Conservation (phyloP, 1,140 invertebrate species). For the Drosophila ercepeae region DNA sequence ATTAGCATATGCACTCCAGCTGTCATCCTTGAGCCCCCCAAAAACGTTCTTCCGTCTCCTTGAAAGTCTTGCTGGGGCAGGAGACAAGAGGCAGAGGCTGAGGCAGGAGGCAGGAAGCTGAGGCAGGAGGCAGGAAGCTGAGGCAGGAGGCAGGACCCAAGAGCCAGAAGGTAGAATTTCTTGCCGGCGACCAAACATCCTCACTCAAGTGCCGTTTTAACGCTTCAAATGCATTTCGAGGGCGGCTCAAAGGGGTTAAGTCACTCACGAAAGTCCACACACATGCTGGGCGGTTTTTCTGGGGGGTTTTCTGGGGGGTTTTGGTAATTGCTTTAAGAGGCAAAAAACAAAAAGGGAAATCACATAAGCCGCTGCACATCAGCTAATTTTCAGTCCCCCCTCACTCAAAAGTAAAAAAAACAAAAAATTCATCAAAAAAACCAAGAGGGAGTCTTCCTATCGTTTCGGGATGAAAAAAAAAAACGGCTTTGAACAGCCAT, state of each 20-base stretch:
- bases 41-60: not conserved
- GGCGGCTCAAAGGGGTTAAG: constrained; percentile 49
- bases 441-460: not conserved
- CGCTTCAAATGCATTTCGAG: constrained; percentile 72
- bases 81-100: not conserved
- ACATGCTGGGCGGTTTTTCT: constrained; percentile 4
- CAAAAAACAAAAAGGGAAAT: constrained; percentile 27
- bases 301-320: not conserved
- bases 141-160: too few relatives aligned
- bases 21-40: not conserved
- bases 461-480: constrained; percentile 1
- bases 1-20: constrained; percentile 50
- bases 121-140: too few relatives aligned
- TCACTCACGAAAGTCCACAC: constrained; percentile 14
- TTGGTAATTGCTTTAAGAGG: constrained; percentile 50
- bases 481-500: constrained; percentile 27
- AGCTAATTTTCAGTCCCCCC: constrained; percentile 48
- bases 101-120: too few relatives aligned
- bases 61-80: too few relatives aligned
- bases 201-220: constrained; percentile 70
- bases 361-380: constrained; percentile 51
- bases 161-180: constrained; percentile 5
- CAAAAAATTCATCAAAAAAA: not conserved
- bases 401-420: not conserved
- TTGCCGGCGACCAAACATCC: constrained; percentile 36